Percentiles rank a stretch among this genome's conserved stretches.
Conservation (phyloP, 2,797 vertebrate genomes). For the Lithobates sylvaticus region DNA sequence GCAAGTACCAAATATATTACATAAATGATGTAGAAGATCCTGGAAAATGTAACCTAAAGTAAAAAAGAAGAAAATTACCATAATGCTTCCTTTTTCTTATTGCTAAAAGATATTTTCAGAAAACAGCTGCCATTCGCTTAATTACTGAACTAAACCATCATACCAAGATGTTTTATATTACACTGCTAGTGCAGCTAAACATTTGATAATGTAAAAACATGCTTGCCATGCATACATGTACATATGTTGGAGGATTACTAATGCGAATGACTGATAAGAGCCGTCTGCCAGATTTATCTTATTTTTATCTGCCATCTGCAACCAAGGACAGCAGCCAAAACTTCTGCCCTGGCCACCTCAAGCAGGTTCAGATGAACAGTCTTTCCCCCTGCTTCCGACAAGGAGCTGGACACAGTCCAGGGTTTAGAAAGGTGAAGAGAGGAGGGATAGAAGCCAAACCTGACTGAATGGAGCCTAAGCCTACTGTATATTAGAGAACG, state of each 20-base stretch:
- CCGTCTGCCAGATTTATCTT: conserved; percentile 29
- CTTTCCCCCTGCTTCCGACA: conserved; percentile 49
- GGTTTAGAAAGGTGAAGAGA: conserved; percentile 52
- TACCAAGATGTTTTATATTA: neutral
- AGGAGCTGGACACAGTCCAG: conserved; percentile 45
- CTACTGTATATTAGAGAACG: neutral
- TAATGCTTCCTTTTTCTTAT: neutral
- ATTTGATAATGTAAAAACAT: conserved; percentile 1
- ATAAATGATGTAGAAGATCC: too few species aligned
- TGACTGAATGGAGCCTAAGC: conserved; percentile 24
- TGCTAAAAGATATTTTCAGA: neutral
- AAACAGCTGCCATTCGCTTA: neutral
- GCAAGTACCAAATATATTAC: neutral
- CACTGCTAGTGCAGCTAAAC: neutral
- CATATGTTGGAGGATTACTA: conserved; percentile 2
- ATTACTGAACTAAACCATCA: neutral
- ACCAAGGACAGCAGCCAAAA: conserved; percentile 36
- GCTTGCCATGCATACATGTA: conserved; percentile 4
- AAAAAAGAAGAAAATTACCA: neutral
- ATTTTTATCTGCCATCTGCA: conserved; percentile 61
- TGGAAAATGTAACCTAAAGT: neutral
- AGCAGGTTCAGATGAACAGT: conserved; percentile 55
- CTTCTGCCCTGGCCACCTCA: conserved; percentile 47
- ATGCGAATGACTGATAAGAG: conserved; percentile 12
- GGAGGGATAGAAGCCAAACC: conserved; percentile 29